These are phyloP conservation scores for Porites rus DNA, from an alignment of 92 coral and sea anemone genomes.

Conservation along the genomic window DNA sequence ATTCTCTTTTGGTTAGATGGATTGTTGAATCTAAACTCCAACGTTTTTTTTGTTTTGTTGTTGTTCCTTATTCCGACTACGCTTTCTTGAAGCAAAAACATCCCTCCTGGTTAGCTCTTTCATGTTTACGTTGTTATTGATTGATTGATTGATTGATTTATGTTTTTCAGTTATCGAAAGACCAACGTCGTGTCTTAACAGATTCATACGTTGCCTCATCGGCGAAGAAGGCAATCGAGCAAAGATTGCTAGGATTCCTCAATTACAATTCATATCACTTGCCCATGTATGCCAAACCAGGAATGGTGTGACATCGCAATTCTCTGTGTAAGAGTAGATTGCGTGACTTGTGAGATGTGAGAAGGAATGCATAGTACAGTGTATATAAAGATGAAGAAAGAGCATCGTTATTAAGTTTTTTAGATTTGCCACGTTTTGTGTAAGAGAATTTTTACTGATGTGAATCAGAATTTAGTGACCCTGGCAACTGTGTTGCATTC, in stretches of 20 bases:
- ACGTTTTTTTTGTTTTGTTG: too few species aligned
- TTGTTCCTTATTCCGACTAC: too few species aligned
- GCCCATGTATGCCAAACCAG: conserved; percentile 98
- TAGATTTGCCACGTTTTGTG: background rate
- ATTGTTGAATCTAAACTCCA: too few species aligned
- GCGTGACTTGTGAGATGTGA: background rate
- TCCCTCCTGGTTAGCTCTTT: too few species aligned
- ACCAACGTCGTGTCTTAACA: conserved; percentile 82
- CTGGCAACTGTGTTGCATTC: background rate
- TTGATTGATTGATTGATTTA: background rate
- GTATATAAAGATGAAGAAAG: background rate
- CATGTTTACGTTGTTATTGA: too few species aligned
- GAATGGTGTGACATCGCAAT: conserved; percentile 74
- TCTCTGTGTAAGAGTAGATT: conserved; percentile 10
- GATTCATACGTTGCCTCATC: conserved; percentile 91
- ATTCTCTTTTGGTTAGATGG: too few species aligned
- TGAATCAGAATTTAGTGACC: background rate
- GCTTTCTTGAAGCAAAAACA: too few species aligned
- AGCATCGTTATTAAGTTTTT: background rate
- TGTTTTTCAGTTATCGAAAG: conserved; percentile 77
- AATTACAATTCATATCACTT: conserved; percentile 92
- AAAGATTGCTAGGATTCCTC: conserved; percentile 90
- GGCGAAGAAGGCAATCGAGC: conserved; percentile 89
- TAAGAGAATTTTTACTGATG: background rate
- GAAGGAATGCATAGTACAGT: background rate